Percentiles rank a stretch among this genome's conserved stretches.
phyloP scores from a whole-genome alignment of 2,888 invertebrate species.

The Campoplex nolae region DNA sequence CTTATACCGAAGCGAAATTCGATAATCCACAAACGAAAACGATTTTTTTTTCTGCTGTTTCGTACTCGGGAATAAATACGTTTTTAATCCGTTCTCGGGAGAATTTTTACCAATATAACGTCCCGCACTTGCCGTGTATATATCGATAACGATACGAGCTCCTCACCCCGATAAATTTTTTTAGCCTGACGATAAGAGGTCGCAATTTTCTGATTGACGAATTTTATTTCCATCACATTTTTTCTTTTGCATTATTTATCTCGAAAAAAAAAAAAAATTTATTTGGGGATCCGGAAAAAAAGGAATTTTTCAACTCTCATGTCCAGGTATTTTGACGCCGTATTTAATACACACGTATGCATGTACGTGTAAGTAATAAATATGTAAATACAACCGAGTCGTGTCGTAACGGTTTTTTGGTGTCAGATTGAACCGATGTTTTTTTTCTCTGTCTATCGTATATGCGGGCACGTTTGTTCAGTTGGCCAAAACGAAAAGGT shows the following conservation, averaged over 20 bases:
- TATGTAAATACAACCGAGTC: conserved; percentile 20
- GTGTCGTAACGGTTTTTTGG: conserved; percentile 25
- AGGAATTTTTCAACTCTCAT: conserved; percentile 9
- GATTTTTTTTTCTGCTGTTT: background rate
- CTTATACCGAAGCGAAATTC: conserved; percentile 4
- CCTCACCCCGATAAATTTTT: conserved; percentile 7
- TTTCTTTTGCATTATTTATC: background rate
- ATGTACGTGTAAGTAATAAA: conserved; percentile 15
- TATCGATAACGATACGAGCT: background rate
- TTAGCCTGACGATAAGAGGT: conserved; percentile 7
- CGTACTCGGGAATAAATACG: conserved; percentile 27
- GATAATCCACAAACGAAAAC: conserved; percentile 24
- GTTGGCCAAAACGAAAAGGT: conserved; percentile 7
- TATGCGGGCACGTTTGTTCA: conserved; percentile 25
- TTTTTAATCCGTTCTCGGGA: conserved; percentile 29
- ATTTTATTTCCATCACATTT: background rate
- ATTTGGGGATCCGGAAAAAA: background rate
- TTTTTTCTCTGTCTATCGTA: background rate
- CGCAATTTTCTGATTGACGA: conserved; percentile 15
- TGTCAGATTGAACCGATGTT: conserved; percentile 32
- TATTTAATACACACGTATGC: background rate
- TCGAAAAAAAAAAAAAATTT: conserved; percentile 7
- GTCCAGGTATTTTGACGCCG: background rate
- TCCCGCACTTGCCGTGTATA: background rate
- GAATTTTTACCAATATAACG: background rate